Conservation (phyloP, 2,113 vertebrate species). For the Python bivittatus region DNA sequence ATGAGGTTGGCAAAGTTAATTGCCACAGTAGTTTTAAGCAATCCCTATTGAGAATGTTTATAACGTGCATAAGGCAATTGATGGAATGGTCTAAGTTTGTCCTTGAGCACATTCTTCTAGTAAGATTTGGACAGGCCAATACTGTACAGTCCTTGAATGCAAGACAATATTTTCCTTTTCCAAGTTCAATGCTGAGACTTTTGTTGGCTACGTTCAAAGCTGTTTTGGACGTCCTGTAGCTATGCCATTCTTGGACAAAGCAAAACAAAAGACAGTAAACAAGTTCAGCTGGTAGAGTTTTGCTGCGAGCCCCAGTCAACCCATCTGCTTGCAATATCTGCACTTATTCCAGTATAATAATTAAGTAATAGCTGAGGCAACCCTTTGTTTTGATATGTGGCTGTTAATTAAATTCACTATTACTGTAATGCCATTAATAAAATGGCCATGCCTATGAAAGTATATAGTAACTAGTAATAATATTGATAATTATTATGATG, state of each 20-base stretch:
- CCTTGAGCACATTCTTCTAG: constrained; percentile 65
- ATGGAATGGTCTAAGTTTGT: constrained; percentile 69
- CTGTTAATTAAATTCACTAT: background rate
- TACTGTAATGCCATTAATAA: background rate
- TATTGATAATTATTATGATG: too few species aligned
- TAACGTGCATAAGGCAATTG: constrained; percentile 63
- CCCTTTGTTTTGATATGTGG: background rate
- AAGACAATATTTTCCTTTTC: constrained; percentile 67
- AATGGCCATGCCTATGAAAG: background rate
- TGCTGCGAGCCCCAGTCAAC: background rate
- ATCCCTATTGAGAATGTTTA: constrained; percentile 62
- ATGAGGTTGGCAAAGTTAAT: constrained; percentile 6
- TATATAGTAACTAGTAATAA: too few species aligned
- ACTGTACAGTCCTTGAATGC: constrained; percentile 65
- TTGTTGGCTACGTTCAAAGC: constrained; percentile 74
- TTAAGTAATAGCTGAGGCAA: background rate
- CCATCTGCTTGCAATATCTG: background rate
- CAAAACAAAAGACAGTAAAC: constrained; percentile 12
- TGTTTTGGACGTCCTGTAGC: constrained; percentile 73
- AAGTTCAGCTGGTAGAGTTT: accelerated
- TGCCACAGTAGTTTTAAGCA: constrained; percentile 67
- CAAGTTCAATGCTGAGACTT: constrained; percentile 73
- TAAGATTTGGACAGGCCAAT: constrained; percentile 73
- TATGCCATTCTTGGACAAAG: constrained; percentile 70
- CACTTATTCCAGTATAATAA: background rate